phyloP scores from a whole-genome alignment of 2,113 vertebrate species.

The Hipposideros armiger region DNA sequence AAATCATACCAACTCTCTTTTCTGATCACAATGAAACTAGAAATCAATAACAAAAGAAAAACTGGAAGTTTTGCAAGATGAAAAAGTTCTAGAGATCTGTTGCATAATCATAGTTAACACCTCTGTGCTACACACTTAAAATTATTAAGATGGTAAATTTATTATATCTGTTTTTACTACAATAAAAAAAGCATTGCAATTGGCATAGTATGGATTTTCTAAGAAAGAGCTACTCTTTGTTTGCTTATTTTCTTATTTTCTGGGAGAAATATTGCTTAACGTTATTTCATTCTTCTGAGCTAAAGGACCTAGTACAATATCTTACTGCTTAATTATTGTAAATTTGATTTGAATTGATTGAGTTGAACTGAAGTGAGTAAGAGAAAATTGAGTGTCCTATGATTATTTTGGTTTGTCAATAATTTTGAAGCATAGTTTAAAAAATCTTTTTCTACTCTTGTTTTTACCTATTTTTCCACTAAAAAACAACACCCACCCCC shows the following conservation, averaged over 20 bases:
- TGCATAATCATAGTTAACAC: neutral
- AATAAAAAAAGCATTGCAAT: neutral
- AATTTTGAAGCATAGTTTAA: neutral
- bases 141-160: neutral
- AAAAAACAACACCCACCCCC: neutral
- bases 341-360: neutral
- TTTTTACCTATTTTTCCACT: neutral
- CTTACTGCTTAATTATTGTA: neutral
- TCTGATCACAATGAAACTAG: neutral
- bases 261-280: constrained; percentile 34
- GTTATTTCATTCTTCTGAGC: neutral
- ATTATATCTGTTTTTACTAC: neutral
- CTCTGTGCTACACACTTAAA: neutral
- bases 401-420: neutral
- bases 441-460: neutral
- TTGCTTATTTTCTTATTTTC: neutral
- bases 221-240: neutral
- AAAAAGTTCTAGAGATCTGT: neutral
- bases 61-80: neutral
- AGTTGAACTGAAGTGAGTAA: neutral
- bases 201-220: neutral
- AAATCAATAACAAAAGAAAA: neutral
- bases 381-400: neutral
- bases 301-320: neutral
- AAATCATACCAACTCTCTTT: neutral